Conservation (phyloP, 2,888 invertebrate genomes). For the Acanthosepion pharaonis region DNA sequence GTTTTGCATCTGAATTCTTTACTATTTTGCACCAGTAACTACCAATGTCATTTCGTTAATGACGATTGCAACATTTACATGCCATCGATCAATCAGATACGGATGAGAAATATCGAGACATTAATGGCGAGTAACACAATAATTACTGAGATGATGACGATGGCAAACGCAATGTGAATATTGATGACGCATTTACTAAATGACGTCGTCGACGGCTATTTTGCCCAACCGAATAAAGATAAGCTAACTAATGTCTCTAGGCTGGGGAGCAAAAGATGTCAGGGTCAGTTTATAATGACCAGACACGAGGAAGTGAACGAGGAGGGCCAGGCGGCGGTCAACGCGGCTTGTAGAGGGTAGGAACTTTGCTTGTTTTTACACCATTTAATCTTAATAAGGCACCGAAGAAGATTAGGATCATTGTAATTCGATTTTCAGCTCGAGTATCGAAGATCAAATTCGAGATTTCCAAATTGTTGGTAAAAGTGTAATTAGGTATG, state of each 20-base stretch:
- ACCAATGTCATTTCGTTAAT: no score
- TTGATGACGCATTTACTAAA: not conserved
- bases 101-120: not conserved
- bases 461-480: not conserved
- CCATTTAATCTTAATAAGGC: not conserved
- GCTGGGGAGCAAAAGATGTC: not conserved
- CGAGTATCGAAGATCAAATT: not conserved
- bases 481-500: not conserved
- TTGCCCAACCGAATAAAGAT: not conserved
- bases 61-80: no score
- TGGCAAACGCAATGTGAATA: not conserved
- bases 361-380: not conserved
- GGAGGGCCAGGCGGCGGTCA: not conserved
- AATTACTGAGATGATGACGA: not conserved
- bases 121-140: not conserved
- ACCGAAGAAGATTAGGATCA: not conserved
- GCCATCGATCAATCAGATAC: not conserved
- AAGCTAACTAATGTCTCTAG: not conserved
- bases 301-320: not conserved
- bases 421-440: not conserved
- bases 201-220: not conserved
- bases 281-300: not conserved
- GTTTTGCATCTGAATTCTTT: no score
- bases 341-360: not conserved
- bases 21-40: no score